Conservation (phyloP, 2,888 invertebrate species). For the Ganaspis brasiliensis region DNA sequence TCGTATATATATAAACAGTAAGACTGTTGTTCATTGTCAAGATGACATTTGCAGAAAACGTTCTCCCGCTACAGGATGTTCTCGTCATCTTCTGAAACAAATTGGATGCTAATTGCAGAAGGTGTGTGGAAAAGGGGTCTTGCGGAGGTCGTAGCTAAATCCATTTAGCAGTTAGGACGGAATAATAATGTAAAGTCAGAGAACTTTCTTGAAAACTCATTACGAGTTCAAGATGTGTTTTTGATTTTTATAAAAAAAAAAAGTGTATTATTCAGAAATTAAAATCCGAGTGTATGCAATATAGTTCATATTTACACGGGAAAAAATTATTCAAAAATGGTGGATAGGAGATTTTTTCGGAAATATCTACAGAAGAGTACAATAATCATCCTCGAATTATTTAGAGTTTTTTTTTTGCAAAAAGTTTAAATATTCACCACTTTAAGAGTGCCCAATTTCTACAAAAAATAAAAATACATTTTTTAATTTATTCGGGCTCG, state of each 20-base stretch:
- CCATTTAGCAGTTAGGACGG: constrained; percentile 35
- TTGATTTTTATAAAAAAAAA: not conserved
- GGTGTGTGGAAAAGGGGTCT: constrained; percentile 40
- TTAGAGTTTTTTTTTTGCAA: too few species aligned
- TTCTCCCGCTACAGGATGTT: constrained; percentile 15
- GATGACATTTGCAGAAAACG: constrained; percentile 32
- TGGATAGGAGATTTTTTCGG: too few species aligned
- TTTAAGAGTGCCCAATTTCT: too few species aligned
- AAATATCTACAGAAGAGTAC: too few species aligned
- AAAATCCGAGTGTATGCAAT: too few species aligned
- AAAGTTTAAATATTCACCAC: too few species aligned
- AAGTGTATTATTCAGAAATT: constrained; percentile 2
- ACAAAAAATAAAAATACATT: too few species aligned
- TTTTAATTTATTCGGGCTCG: too few species aligned
- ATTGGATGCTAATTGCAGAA: constrained; percentile 41
- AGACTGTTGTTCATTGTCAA: constrained; percentile 39
- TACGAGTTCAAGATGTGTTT: constrained; percentile 12
- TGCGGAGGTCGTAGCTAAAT: constrained; percentile 33
- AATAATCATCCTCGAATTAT: too few species aligned
- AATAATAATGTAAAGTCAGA: constrained; percentile 35
- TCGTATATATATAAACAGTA: constrained; percentile 24
- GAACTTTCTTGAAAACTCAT: constrained; percentile 24
- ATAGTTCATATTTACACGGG: not conserved
- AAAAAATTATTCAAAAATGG: not conserved
- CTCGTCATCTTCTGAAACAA: constrained; percentile 39